These are phyloP conservation scores for Pavo muticus DNA, from an alignment of 2,113 vertebrate genomes.

Conservation along the genomic window DNA sequence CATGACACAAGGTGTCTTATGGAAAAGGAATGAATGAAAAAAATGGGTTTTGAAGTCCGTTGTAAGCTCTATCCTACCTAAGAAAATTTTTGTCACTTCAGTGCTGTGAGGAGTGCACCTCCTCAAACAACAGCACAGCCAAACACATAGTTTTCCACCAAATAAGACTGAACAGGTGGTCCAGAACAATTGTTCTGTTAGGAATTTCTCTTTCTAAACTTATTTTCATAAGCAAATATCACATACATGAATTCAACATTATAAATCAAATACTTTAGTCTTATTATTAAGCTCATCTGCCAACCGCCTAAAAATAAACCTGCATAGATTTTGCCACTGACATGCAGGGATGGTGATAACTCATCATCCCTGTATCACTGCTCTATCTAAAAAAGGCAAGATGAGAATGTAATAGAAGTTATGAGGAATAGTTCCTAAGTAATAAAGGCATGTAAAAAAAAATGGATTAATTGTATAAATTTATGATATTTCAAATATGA, in stretches of 20 bases:
- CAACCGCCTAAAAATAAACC: not conserved
- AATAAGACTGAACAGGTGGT: not conserved
- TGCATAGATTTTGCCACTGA: not conserved
- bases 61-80: not conserved
- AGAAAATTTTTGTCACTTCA: not conserved
- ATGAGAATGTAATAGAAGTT: not conserved
- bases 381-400: not conserved
- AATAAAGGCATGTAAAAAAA: not conserved
- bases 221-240: not conserved
- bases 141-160: not conserved
- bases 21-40: slow-evolving; percentile 17
- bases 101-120: not conserved
- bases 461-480: not conserved
- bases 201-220: not conserved
- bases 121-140: not conserved
- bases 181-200: not conserved
- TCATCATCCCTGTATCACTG: not conserved
- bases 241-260: not conserved
- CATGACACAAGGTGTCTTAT: not conserved
- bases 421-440: not conserved
- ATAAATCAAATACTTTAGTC: not conserved
- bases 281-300: not conserved
- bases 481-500: not conserved
- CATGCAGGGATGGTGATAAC: not conserved
- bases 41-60: not conserved